Conservation (phyloP, 2,797 vertebrate species). For the Phyllotis vaccarum region DNA sequence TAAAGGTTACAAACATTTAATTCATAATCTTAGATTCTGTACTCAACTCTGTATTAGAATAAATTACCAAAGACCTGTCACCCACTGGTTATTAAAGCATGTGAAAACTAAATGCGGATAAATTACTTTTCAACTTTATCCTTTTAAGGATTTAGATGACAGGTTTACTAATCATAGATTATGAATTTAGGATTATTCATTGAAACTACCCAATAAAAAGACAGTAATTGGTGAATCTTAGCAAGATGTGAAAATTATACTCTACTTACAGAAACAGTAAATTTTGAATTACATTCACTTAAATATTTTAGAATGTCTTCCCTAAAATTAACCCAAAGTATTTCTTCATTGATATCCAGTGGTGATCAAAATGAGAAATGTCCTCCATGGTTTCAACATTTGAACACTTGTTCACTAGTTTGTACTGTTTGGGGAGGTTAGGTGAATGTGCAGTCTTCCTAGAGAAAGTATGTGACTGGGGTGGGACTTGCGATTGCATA, state of each 20-base stretch:
- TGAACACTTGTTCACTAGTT: not conserved
- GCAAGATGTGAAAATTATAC: not conserved
- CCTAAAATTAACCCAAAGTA: not conserved
- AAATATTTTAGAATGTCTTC: conserved; percentile 32
- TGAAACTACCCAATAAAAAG: not conserved
- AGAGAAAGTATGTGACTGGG: not conserved
- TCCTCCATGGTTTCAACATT: not conserved
- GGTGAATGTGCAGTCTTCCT: not conserved
- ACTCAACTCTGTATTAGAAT: not conserved
- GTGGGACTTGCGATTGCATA: too few species aligned
- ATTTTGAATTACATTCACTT: not conserved
- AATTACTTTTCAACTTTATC: not conserved
- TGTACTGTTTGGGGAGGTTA: too few species aligned
- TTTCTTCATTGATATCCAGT: not conserved
- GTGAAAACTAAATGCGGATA: conserved; percentile 15
- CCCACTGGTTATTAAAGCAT: not conserved
- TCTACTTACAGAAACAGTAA: not conserved
- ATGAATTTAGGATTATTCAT: not conserved
- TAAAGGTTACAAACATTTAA: not conserved
- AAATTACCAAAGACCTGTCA: not conserved
- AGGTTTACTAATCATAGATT: not conserved
- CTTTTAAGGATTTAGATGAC: not conserved
- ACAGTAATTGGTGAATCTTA: not conserved
- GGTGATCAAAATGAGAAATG: not conserved
- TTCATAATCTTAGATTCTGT: not conserved